These are phyloP conservation scores for Balearica regulorum DNA, from an alignment of 2,797 vertebrate species.

Conservation along the genomic window DNA sequence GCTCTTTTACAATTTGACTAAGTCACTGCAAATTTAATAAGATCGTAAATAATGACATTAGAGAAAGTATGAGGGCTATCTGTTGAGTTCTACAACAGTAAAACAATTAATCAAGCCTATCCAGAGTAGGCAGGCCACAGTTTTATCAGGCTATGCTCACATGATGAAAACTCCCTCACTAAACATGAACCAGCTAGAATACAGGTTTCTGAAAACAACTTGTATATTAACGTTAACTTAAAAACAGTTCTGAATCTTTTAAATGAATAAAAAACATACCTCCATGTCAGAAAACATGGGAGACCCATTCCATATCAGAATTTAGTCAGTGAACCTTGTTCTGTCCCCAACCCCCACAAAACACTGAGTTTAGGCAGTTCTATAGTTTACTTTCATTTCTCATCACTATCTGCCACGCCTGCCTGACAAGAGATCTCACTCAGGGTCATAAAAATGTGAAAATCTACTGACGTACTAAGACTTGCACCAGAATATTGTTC, in stretches of 20 bases:
- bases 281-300: accelerated
- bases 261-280: background rate
- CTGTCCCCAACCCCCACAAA: background rate
- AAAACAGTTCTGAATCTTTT: background rate
- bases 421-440: background rate
- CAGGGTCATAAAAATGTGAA: background rate
- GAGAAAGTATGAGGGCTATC: background rate
- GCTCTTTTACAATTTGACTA: background rate
- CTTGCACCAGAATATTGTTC: background rate
- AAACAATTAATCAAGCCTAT: background rate
- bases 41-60: background rate
- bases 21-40: background rate
- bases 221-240: background rate
- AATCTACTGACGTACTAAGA: background rate
- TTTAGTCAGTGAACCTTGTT: background rate
- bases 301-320: accelerated
- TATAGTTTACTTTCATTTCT: background rate
- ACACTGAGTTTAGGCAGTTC: background rate
- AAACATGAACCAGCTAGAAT: background rate
- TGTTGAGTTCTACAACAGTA: background rate
- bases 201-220: background rate
- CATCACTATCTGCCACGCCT: background rate
- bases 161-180: background rate
- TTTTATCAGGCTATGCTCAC: background rate
- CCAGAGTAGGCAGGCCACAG: background rate